Conservation (phyloP, 2,888 invertebrate genomes). For the Monopis laevigella region DNA sequence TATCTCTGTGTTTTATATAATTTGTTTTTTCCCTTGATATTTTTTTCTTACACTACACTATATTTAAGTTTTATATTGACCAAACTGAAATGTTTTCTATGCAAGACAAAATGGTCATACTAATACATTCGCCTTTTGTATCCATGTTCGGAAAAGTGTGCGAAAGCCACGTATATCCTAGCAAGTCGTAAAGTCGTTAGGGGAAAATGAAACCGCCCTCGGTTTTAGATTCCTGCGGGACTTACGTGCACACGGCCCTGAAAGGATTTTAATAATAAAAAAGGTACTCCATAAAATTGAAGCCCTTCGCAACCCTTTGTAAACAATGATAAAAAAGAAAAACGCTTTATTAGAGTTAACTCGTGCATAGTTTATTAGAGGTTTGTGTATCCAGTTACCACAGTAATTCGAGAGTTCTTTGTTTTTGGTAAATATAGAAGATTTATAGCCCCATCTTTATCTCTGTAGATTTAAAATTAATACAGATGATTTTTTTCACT, state of each 20-base stretch:
- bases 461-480: no score
- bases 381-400: no score
- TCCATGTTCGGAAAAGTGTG: slow-evolving; percentile 6
- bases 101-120: no score
- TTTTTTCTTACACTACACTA: no score
- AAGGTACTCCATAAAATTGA: slow-evolving; percentile 9
- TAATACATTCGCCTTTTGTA: neutral
- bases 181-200: slow-evolving; percentile 13
- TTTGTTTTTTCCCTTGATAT: no score
- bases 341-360: slow-evolving; percentile 8
- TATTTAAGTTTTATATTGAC: no score
- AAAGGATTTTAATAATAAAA: slow-evolving; percentile 14
- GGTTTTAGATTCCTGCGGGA: slow-evolving; percentile 10
- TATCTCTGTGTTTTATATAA: no score
- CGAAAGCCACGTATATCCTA: slow-evolving; percentile 10
- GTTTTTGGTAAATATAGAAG: neutral
- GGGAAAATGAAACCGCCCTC: slow-evolving; percentile 13
- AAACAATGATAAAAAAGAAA: slow-evolving; percentile 9
- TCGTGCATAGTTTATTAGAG: slow-evolving; percentile 1
- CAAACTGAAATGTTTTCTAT: no score
- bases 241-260: slow-evolving; percentile 10
- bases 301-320: slow-evolving; percentile 10
- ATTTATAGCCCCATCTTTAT: no score
- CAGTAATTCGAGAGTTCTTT: no score
- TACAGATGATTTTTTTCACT: no score